Evolutionary conservation across 1,140 invertebrate genomes (phyloP), one percentile per base, ranked within the genome.

Genomic region (Ceratina australensis): DNA sequence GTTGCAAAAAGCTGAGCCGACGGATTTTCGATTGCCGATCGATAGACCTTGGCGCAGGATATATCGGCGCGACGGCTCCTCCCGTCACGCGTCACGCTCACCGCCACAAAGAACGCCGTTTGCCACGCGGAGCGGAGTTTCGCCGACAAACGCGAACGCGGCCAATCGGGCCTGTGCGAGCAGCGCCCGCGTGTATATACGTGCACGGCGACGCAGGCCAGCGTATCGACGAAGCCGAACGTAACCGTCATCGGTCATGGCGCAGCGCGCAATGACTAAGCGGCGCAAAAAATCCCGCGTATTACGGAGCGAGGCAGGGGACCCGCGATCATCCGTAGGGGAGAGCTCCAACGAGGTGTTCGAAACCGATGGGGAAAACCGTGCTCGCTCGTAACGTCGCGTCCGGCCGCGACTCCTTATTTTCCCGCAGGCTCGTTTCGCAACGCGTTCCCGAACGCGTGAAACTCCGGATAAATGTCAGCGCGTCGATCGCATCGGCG

Each of bases 251-350:
- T 80, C 80, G 82, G 64, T 56, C 66, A 42, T 42, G 80, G 56
- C 66, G 57, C 65, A 72, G 56, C 66, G 52, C 65, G 61, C 76
- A 68, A 61, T 82, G 84, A 86, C 84, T 86, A 86, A 86, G 83
- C 84, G 84, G 65, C 64, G 77, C 79, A 86, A 86, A 86, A 84
- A 84, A 82, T 61, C 57, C 64, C 79, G 79, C 67, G 84, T 73
- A 61, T 69, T 81, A 63, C 71, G 74, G 60, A 47, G 57, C 72
- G 57, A 71, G 56, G 72, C 77, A 74, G 72, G 80, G 82, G 78
- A 79, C 73, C 42, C 76, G 76, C 80, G 77, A 79, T 61, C 33
- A 28, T 63, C 57, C 24, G 42, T 42, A n/a, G 74, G 63, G 67
- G 22, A 68, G 54, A 59, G 33, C 3, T 18, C 18, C 18, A 24